A percentile compares a stretch with the other conserved stretches of the same genome.
These are phyloP conservation scores for Peromyscus maniculatus DNA, from an alignment of 2,113 vertebrate species.

Conservation along the genomic window DNA sequence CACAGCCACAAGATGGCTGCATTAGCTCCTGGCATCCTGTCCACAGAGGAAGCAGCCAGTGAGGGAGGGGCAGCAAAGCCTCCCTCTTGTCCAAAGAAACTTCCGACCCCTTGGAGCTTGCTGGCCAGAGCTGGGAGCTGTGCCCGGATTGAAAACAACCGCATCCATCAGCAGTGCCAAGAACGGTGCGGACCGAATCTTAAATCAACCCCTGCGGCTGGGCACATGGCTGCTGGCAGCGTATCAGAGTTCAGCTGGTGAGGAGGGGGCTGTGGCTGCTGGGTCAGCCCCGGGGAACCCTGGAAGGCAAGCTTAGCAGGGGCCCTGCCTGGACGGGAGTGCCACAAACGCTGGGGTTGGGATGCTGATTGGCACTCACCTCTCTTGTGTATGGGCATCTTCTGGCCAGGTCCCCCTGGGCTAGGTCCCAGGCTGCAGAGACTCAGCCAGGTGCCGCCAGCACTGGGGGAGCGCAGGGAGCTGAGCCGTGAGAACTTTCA, in stretches of 20 bases:
- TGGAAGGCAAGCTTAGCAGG: not conserved
- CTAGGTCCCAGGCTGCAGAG: not conserved
- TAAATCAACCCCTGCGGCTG: slow-evolving; percentile 37
- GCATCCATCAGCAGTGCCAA: slow-evolving; percentile 41
- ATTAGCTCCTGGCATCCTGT: slow-evolving; percentile 65
- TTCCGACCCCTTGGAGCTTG: slow-evolving; percentile 35
- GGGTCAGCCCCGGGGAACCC: not conserved
- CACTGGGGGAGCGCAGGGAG: not conserved
- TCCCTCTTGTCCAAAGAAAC: slow-evolving; percentile 48
- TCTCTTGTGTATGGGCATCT: not conserved
- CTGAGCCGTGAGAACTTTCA: slow-evolving; percentile 62
- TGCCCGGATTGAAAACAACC: slow-evolving; percentile 62
- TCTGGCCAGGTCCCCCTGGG: not conserved
- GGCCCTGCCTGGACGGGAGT: not conserved
- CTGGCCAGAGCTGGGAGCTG: slow-evolving; percentile 68
- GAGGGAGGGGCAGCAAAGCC: not conserved
- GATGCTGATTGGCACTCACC: too few species aligned
- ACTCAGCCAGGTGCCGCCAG: slow-evolving; percentile 46
- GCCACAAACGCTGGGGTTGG: not conserved
- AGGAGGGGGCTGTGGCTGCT: not conserved
- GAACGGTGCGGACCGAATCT: slow-evolving; percentile 39
- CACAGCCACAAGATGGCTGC: slow-evolving; percentile 78
- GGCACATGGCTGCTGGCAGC: slow-evolving; percentile 48
- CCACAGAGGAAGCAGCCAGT: slow-evolving; percentile 8
- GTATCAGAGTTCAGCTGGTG: not conserved